These are phyloP conservation scores for Tribolium madens DNA, from an alignment of 1,140 invertebrate species.

Conservation along the genomic window DNA sequence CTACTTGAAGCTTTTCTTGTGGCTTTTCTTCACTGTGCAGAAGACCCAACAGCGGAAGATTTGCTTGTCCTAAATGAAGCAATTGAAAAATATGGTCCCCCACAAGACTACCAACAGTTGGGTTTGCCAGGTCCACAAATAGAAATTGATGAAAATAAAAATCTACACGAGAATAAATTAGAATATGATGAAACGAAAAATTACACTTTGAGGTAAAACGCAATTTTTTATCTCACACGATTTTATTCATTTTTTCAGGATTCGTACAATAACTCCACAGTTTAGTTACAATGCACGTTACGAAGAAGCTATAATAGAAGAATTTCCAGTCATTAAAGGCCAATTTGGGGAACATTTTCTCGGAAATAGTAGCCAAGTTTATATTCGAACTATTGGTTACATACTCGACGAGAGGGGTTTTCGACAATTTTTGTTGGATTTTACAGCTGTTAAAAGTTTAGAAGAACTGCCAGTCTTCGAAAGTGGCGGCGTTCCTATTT, in stretches of 20 bases:
- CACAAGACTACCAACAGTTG: not conserved
- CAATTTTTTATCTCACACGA: not conserved
- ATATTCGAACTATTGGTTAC: slow-evolving; percentile 1
- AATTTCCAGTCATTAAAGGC: not conserved
- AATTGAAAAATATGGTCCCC: not conserved
- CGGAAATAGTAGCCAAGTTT: not conserved
- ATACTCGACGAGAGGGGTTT: not conserved
- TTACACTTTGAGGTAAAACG: not conserved
- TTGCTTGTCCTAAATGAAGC: not conserved
- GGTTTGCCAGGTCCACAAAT: slow-evolving; percentile 1
- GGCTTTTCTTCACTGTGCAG: no score
- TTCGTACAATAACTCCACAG: not conserved
- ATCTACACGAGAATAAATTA: not conserved
- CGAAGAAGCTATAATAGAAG: not conserved
- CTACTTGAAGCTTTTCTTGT: no score
- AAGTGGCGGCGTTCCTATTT: not conserved
- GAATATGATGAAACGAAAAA: not conserved
- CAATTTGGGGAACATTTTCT: not conserved
- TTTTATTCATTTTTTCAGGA: not conserved
- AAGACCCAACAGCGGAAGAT: not conserved
- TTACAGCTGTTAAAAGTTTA: not conserved
- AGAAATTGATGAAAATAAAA: not conserved
- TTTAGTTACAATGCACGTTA: slow-evolving; percentile 2
- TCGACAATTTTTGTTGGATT: not conserved
- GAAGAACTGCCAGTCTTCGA: not conserved